Conservation (phyloP, 2,888 invertebrate species). For the Reticulitermes lucifugus region DNA sequence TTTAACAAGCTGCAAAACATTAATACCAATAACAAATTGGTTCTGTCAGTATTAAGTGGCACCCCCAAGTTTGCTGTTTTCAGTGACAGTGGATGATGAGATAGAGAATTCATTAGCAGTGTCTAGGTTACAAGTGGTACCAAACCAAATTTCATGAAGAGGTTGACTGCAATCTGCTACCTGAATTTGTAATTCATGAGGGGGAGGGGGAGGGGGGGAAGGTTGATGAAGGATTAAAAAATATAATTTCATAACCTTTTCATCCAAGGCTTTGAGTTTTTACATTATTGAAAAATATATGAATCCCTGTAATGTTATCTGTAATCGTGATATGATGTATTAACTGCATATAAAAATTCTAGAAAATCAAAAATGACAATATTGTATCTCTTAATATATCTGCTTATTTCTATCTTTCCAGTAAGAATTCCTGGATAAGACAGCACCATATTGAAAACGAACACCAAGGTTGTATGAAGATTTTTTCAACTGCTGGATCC, state of each 20-base stretch:
- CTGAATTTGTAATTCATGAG: conserved; percentile 20
- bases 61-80: neutral
- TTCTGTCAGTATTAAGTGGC: neutral
- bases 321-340: conserved; percentile 44
- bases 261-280: neutral
- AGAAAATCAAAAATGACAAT: conserved; percentile 40
- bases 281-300: conserved; percentile 43
- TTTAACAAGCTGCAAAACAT: no score
- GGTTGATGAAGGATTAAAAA: conserved; percentile 26
- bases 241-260: conserved; percentile 28
- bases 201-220: neutral
- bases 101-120: neutral
- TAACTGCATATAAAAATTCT: conserved; percentile 48
- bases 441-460: conserved; percentile 45
- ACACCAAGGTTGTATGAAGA: conserved; percentile 29
- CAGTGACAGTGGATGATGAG: neutral
- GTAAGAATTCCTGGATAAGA: conserved; percentile 42
- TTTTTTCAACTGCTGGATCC: conserved; percentile 28
- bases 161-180: conserved; percentile 28
- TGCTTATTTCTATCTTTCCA: conserved; percentile 43
- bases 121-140: neutral
- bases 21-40: no score
- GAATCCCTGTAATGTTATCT: conserved; percentile 43
- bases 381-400: conserved; percentile 43
- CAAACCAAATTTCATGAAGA: conserved; percentile 27